Evolutionary conservation across 2,797 vertebrate genomes (phyloP).

Genomic region (Oreochromis grahami): DNA sequence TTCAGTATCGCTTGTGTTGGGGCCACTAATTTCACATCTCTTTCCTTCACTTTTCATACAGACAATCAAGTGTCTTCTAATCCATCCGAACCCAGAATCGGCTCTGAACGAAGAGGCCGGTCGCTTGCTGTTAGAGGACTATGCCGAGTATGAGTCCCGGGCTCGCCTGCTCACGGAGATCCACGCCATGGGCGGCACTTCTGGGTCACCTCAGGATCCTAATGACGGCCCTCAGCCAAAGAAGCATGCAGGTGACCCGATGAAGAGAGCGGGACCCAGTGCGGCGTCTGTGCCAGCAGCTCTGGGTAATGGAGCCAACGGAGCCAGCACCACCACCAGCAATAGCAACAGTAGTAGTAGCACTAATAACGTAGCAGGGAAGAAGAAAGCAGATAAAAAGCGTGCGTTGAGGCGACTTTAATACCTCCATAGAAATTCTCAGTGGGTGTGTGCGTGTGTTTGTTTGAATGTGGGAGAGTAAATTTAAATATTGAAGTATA

Average conservation of each 20-base stretch:
- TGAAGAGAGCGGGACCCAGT: slow-evolving; percentile 70
- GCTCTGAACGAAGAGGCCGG: slow-evolving; percentile 92
- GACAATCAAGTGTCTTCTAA: slow-evolving; percentile 96
- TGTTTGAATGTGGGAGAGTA: slow-evolving; percentile 38
- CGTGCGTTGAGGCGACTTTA: slow-evolving; percentile 91
- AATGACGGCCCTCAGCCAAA: slow-evolving; percentile 81
- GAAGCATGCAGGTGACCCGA: slow-evolving; percentile 82
- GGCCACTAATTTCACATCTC: not conserved
- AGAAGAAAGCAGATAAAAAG: slow-evolving; percentile 95
- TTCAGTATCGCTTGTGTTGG: not conserved
- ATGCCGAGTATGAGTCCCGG: slow-evolving; percentile 88
- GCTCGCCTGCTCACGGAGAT: slow-evolving; percentile 91
- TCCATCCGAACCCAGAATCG: slow-evolving; percentile 92
- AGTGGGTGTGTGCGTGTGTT: slow-evolving; percentile 1
- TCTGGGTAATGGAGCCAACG: slow-evolving; percentile 72
- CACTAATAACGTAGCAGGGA: slow-evolving; percentile 78
- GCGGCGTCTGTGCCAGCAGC: slow-evolving; percentile 59
- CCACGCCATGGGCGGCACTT: slow-evolving; percentile 81
- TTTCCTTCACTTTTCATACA: slow-evolving; percentile 34
- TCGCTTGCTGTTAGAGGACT: slow-evolving; percentile 90
- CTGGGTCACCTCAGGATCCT: slow-evolving; percentile 73
- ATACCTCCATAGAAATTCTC: slow-evolving; percentile 40
- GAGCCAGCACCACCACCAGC: slow-evolving; percentile 66
- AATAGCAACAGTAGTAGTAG: slow-evolving; percentile 69
- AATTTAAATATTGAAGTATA: slow-evolving; percentile 77